Evolutionary conservation across 2,888 invertebrate species (phyloP), one percentile per base, ranked within the genome.

Genomic region (Atrina japonica): DNA sequence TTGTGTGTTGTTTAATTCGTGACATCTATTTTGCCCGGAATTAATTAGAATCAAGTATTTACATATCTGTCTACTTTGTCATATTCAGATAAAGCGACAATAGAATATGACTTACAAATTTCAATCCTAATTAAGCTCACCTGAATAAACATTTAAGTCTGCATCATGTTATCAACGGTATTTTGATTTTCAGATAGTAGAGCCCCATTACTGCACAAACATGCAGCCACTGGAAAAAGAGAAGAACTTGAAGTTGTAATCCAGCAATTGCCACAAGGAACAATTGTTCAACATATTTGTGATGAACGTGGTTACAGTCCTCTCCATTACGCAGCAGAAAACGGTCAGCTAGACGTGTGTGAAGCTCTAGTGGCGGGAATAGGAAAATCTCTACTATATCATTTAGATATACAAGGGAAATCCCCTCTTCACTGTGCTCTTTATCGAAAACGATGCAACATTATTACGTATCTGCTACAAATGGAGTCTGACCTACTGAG

Each of bases 351-450:
- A 30, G 75, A 63, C 47, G 60, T 60, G 2, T 78, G 74, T 47
- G 78, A 78, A 50, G 43, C 73, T 30, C 47, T 80, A 23, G 58
- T 80, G 35, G 74, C 74, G 18, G 59, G 73, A 0, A 59, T 80
- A 6, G 80, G 80, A 16, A 66, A 68, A 25, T 71, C 72, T 11
- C 56, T 76, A 23, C 58, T 80, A 9, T 77, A 75, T 61, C 53
- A 53, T 18, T 53, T 56, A n/a, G 78, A 80, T 45, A 58, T 63
- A 5, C 45, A 70, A 45, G 66, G 49, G 1, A 56, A 66, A 23
- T 73, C 77, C 0, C 77, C 80, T 9, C 69, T 80, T 0, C 80
- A 80, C 52, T 72, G 71, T 27, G 80, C 80, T 11, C 59, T 80
- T 6, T 73, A 70, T 25, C 65, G 60, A 47, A 56, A 63, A 45